phyloP scores from a whole-genome alignment of 2,113 vertebrate species.

The Callithrix jacchus region DNA sequence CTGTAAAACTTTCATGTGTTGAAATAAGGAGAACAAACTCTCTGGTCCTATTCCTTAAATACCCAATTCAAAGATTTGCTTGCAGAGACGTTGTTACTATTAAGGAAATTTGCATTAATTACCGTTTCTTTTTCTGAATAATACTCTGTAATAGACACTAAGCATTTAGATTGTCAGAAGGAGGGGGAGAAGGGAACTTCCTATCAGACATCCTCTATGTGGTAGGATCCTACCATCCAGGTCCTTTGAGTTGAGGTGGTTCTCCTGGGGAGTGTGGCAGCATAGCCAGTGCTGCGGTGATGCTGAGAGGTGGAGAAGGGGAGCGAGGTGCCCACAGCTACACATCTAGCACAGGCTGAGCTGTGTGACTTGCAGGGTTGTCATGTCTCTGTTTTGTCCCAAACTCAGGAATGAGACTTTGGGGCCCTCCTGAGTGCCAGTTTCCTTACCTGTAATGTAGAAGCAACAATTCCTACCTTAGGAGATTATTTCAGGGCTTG shows the following conservation, averaged over 20 bases:
- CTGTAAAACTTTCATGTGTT: neutral
- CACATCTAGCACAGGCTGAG: neutral
- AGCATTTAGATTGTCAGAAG: neutral
- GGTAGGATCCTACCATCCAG: neutral
- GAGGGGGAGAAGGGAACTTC: neutral
- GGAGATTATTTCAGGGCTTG: neutral
- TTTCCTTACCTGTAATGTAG: neutral
- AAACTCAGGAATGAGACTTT: neutral
- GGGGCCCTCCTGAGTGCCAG: neutral
- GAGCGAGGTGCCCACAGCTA: neutral
- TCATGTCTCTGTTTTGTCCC: neutral
- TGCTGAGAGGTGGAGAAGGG: fast-evolving
- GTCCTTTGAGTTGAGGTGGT: neutral
- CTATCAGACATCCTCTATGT: neutral
- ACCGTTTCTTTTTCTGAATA: neutral
- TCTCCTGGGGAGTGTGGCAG: fast-evolving
- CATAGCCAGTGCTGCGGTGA: neutral
- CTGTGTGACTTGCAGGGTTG: neutral
- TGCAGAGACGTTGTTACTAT: neutral
- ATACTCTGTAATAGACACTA: neutral
- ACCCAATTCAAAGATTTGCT: neutral
- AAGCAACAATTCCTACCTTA: too few relatives aligned
- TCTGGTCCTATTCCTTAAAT: neutral
- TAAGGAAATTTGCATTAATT: neutral
- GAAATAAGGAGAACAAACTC: neutral